Percentiles rank a stretch among this genome's conserved stretches.
These are phyloP conservation scores for Dynastes tityus DNA, from an alignment of 2,888 invertebrate genomes.

Conservation along the genomic window DNA sequence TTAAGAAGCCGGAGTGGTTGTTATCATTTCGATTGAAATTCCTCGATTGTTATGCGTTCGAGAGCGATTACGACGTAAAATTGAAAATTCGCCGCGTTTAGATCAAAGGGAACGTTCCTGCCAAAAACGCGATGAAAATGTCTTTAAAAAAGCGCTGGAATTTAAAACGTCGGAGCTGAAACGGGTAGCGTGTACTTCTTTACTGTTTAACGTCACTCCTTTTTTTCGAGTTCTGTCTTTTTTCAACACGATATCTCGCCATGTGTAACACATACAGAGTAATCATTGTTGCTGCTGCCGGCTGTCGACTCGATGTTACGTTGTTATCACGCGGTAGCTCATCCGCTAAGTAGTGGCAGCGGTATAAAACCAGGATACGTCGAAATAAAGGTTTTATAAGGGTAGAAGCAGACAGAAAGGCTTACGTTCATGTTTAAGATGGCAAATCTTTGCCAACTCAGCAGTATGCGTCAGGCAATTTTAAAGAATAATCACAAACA, in stretches of 20 bases:
- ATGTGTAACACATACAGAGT: slow-evolving; percentile 15
- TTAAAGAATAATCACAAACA: too few relatives aligned
- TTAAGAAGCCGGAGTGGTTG: not conserved
- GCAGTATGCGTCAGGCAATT: too few relatives aligned
- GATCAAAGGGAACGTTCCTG: not conserved
- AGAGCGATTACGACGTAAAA: not conserved
- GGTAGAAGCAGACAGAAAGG: too few relatives aligned
- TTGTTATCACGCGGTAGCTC: too few relatives aligned
- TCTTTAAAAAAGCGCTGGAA: not conserved
- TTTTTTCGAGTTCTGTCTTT: slow-evolving; percentile 16
- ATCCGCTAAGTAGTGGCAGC: not conserved
- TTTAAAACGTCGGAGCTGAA: slow-evolving; percentile 6
- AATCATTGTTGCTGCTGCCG: slow-evolving; percentile 5
- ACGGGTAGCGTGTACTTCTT: not conserved
- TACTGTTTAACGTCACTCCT: slow-evolving; percentile 24
- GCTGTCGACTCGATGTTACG: too few relatives aligned
- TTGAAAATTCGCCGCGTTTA: not conserved
- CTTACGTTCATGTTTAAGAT: too few relatives aligned
- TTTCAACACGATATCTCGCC: slow-evolving; percentile 12
- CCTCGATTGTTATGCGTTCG: not conserved
- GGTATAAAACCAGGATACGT: too few relatives aligned
- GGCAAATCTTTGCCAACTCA: too few relatives aligned
- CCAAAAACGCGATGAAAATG: slow-evolving; percentile 1
- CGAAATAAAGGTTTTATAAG: too few relatives aligned
- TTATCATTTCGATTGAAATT: slow-evolving; percentile 19